These are phyloP conservation scores for Polyommatus icarus DNA, from an alignment of 2,888 invertebrate genomes.

Conservation along the genomic window DNA sequence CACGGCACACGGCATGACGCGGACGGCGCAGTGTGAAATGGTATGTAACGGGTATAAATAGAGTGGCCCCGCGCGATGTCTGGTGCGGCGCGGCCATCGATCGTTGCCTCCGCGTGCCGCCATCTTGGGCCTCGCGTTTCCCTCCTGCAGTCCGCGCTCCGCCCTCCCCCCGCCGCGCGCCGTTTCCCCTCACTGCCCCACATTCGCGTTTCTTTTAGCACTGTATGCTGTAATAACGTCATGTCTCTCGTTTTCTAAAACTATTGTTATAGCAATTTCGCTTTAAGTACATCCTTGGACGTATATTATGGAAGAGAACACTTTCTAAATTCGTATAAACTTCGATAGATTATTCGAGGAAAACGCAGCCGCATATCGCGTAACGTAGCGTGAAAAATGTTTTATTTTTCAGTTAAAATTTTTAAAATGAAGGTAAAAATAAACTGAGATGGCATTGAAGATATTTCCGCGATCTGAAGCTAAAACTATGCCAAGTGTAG, in stretches of 20 bases:
- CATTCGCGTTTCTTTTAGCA: constrained; percentile 74
- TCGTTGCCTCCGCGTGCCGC: constrained; percentile 78
- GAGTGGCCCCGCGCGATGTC: constrained; percentile 74
- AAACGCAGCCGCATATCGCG: background rate
- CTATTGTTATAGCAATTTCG: constrained; percentile 25
- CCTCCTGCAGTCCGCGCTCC: constrained; percentile 65
- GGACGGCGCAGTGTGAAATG: constrained; percentile 63
- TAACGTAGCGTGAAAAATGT: constrained; percentile 5
- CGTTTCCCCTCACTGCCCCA: constrained; percentile 73
- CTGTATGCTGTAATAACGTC: constrained; percentile 51
- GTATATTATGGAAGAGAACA: background rate
- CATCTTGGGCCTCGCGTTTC: constrained; percentile 79
- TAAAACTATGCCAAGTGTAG: constrained; percentile 54
- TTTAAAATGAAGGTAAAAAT: constrained; percentile 53
- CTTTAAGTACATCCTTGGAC: constrained; percentile 14
- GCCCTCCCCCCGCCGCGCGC: constrained; percentile 52
- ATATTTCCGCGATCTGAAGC: constrained; percentile 56
- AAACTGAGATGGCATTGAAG: constrained; percentile 65
- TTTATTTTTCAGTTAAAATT: background rate
- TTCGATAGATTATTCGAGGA: background rate
- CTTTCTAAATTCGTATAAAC: background rate
- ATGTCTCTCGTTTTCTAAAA: constrained; percentile 38
- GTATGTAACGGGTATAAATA: constrained; percentile 74
- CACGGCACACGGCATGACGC: no score
- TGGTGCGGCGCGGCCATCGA: constrained; percentile 75